Evolutionary conservation across 1,140 invertebrate species (phyloP).

Genomic region (Zaprionus nigranus): DNA sequence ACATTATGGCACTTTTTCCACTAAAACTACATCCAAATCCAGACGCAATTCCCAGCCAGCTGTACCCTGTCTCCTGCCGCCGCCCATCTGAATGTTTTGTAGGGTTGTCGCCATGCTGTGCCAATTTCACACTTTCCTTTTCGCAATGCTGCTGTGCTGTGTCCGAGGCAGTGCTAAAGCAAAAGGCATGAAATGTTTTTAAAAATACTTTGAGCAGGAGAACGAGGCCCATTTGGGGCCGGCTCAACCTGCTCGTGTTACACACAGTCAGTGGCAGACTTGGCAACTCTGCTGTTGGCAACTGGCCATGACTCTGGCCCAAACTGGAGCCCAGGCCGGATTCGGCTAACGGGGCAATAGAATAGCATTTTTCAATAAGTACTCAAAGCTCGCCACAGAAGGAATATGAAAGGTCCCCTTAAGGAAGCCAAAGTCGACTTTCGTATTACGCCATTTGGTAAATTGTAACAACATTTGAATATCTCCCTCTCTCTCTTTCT

Average conservation of each 20-base stretch:
- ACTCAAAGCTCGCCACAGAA: conserved; percentile 21
- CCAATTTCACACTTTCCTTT: conserved; percentile 64
- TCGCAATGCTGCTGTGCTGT: background rate
- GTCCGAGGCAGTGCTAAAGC: background rate
- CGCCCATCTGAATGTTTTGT: background rate
- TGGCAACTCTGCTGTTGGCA: conserved; percentile 37
- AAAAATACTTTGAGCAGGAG: conserved; percentile 17
- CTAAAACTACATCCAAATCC: conserved; percentile 49
- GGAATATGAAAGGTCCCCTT: conserved; percentile 19
- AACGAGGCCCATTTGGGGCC: background rate
- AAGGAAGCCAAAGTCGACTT: conserved; percentile 29
- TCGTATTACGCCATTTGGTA: conserved; percentile 48
- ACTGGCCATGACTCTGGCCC: conserved; percentile 24
- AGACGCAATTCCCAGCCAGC: conserved; percentile 14
- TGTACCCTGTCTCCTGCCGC: background rate
- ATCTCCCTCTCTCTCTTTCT: background rate
- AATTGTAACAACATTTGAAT: conserved; percentile 53
- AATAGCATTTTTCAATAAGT: conserved; percentile 65
- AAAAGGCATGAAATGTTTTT: conserved; percentile 43
- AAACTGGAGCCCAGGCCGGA: too few relatives aligned
- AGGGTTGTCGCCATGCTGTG: conserved; percentile 30
- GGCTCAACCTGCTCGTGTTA: conserved; percentile 19
- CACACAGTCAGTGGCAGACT: conserved; percentile 35
- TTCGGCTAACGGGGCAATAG: conserved; percentile 59
- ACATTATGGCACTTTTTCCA: conserved; percentile 62